Evolutionary conservation across 35 echinoderm and acorn worm species (phyloP).

Genomic region (Lytechinus pictus): DNA sequence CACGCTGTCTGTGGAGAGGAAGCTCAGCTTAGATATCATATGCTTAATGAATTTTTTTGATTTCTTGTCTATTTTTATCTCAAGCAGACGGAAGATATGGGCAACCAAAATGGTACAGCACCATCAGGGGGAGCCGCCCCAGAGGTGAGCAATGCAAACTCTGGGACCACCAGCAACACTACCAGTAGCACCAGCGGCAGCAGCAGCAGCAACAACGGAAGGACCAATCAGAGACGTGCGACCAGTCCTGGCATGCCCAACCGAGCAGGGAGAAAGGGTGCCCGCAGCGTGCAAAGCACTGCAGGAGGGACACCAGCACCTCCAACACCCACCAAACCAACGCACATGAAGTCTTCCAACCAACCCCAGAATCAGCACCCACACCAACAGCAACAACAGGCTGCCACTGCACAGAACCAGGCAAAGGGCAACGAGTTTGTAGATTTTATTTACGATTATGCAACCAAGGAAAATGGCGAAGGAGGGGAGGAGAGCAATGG

Average conservation of each 20-base stretch:
- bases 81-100: constrained; percentile 81
- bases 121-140: constrained; percentile 21
- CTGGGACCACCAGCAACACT: constrained; percentile 33
- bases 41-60: not conserved
- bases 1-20: not conserved
- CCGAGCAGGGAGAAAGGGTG: constrained; percentile 62
- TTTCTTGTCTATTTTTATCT: constrained; percentile 58
- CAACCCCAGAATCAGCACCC: constrained; percentile 22
- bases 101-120: constrained; percentile 81
- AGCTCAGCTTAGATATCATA: not conserved
- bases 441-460: constrained; percentile 93
- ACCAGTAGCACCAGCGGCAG: constrained; percentile 50
- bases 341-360: constrained; percentile 5
- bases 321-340: constrained; percentile 47
- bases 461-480: constrained; percentile 76
- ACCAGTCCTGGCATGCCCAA: constrained; percentile 83
- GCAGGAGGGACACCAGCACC: constrained; percentile 44
- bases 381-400: constrained; percentile 44
- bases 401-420: constrained; percentile 49
- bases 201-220: constrained; percentile 52
- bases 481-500: constrained; percentile 41
- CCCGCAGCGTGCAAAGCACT: constrained; percentile 60
- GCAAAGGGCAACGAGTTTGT: constrained; percentile 74
- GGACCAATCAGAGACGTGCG: constrained; percentile 75
- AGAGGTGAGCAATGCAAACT: constrained; percentile 21